Percentiles rank a stretch among this genome's conserved stretches.
Evolutionary conservation across 92 coral and sea anemone species (phyloP).

Genomic region (Palythoa grandiflora): DNA sequence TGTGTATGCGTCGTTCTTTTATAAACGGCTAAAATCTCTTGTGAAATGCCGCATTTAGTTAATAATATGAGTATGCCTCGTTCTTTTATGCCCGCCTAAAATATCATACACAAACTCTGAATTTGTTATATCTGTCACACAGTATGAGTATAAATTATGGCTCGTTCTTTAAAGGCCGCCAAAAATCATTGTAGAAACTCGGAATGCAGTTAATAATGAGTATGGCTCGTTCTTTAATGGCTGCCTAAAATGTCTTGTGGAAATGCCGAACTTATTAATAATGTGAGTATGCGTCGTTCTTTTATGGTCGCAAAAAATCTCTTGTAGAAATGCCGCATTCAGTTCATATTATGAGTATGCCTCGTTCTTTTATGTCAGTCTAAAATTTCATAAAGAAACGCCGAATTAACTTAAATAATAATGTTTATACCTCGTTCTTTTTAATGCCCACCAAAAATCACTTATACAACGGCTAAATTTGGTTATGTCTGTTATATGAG

Average conservation of each 20-base stretch:
- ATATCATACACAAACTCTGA: slow-evolving; percentile 14
- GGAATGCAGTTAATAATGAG: background rate
- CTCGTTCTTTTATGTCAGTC: background rate
- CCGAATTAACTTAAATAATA: no score
- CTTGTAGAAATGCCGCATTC: background rate
- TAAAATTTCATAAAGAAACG: background rate
- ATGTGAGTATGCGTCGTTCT: background rate
- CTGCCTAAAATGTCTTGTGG: background rate
- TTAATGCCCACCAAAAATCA: background rate
- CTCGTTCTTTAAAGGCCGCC: slow-evolving; percentile 13
- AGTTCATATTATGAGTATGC: background rate
- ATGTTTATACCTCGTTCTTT: no score
- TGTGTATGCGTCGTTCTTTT: slow-evolving; percentile 2
- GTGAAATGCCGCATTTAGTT: slow-evolving; percentile 16
- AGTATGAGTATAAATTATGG: background rate
- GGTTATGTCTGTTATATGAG: no score
- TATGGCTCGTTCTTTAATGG: background rate
- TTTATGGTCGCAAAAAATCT: background rate
- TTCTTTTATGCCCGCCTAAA: slow-evolving; percentile 24
- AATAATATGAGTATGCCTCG: slow-evolving; percentile 23
- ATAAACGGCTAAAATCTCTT: slow-evolving; percentile 7
- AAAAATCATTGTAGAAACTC: slow-evolving; percentile 27
- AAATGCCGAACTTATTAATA: background rate
- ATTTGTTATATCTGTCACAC: background rate
- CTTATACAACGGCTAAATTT: no score